phyloP scores from a whole-genome alignment of 2,113 vertebrate species.

The Charina bottae region DNA sequence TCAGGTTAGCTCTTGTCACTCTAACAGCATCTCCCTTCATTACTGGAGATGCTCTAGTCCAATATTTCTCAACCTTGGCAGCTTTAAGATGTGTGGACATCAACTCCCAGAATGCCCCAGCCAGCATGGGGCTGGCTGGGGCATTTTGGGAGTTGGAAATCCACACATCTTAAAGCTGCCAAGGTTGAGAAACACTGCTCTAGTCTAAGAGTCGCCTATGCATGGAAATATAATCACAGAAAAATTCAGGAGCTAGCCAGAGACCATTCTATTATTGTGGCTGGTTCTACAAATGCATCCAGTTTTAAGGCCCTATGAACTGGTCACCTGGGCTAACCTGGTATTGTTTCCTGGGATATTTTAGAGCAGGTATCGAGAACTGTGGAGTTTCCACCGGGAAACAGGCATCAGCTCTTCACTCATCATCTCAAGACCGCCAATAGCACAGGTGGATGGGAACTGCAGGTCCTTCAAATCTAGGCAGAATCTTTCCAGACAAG shows the following conservation, averaged over 20 bases:
- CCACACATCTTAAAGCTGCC: too few relatives aligned
- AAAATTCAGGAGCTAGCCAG: too few relatives aligned
- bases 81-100: neutral
- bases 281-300: too few relatives aligned
- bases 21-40: neutral
- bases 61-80: neutral
- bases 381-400: neutral
- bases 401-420: neutral
- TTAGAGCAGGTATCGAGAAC: neutral
- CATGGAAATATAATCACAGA: too few relatives aligned
- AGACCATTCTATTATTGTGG: too few relatives aligned
- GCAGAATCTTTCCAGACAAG: neutral
- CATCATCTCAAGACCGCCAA: too few relatives aligned
- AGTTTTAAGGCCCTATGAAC: neutral
- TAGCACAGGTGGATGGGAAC: neutral
- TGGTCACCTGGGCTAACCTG: neutral
- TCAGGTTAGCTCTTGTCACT: neutral
- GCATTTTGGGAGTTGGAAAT: too few relatives aligned
- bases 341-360: neutral
- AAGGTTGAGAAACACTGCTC: too few relatives aligned
- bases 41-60: neutral
- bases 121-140: too few relatives aligned
- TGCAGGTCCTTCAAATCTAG: neutral
- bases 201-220: too few relatives aligned
- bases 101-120: neutral